Evolutionary conservation across 2,888 invertebrate species (phyloP).

Genomic region (Drosophila aldrichi): DNA sequence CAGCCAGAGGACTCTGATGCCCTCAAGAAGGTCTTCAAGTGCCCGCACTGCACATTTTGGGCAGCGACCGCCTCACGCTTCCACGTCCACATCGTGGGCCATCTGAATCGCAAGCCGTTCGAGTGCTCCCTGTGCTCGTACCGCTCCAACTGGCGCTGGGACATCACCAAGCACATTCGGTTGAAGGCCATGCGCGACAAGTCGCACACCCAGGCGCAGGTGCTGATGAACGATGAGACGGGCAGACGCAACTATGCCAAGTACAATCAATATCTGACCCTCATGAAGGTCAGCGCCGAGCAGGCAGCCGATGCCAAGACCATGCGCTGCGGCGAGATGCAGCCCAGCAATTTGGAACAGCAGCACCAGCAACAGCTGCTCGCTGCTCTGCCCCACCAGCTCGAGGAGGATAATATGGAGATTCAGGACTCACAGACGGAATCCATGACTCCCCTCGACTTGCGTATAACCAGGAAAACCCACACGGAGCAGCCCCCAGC

Average conservation of each 20-base stretch:
- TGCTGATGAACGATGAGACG: constrained; percentile 96
- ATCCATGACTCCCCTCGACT: constrained; percentile 27
- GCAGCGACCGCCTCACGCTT: constrained; percentile 97
- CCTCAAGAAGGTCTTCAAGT: constrained; percentile 93
- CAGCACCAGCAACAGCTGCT: neutral
- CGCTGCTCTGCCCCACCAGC: neutral
- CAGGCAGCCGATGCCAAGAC: constrained; percentile 83
- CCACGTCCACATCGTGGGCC: constrained; percentile 97
- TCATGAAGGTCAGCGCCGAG: constrained; percentile 87
- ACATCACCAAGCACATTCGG: constrained; percentile 97
- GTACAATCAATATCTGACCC: constrained; percentile 94
- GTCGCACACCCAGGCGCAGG: constrained; percentile 91
- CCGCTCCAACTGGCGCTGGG: constrained; percentile 98
- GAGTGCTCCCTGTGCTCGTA: constrained; percentile 97
- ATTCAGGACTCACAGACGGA: neutral
- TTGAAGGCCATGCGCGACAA: constrained; percentile 94
- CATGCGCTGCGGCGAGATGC: constrained; percentile 84
- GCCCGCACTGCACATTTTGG: constrained; percentile 96
- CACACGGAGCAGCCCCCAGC: neutral
- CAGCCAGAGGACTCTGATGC: constrained; percentile 88
- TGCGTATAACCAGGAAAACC: constrained; percentile 26
- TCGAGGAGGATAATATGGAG: constrained; percentile 27
- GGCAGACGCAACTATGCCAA: constrained; percentile 96
- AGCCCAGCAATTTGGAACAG: constrained; percentile 9
- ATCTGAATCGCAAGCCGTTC: constrained; percentile 96